Evolutionary conservation across 1,140 invertebrate species (phyloP).

Genomic region (Tetramorium simillimum): DNA sequence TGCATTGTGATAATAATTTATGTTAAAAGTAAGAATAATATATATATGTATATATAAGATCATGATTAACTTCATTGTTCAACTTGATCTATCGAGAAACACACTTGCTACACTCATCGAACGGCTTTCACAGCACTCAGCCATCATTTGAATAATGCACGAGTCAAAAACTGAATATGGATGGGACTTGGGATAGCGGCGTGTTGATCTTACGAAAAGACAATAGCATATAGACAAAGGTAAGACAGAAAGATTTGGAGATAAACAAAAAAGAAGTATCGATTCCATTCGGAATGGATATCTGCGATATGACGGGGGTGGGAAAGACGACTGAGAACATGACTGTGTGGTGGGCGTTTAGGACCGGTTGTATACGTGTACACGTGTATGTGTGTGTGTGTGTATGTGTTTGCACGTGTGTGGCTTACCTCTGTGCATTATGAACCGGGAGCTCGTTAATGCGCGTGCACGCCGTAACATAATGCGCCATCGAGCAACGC

Average conservation of each 20-base stretch:
- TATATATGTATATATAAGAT: not conserved
- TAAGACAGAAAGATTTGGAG: constrained; percentile 30
- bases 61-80: not conserved
- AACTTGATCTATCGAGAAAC: not conserved
- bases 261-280: constrained; percentile 44
- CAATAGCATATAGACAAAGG: constrained; percentile 20
- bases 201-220: constrained; percentile 40
- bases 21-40: not conserved
- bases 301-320: not conserved
- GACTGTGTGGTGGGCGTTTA: constrained; percentile 67
- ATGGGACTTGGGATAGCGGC: constrained; percentile 32
- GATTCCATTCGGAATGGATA: not conserved
- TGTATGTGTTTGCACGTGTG: not conserved
- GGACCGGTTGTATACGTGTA: constrained; percentile 17
- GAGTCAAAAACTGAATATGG: constrained; percentile 68
- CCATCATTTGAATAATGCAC: constrained; percentile 66
- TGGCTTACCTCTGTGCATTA: constrained; percentile 54
- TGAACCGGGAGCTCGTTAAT: constrained; percentile 76
- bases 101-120: constrained; percentile 30
- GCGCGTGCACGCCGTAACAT: constrained; percentile 70
- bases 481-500: constrained; percentile 75
- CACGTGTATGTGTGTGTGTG: not conserved
- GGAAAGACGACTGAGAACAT: constrained; percentile 8
- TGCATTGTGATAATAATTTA: not conserved
- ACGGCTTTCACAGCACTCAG: constrained; percentile 10